Evolutionary conservation across 1,140 invertebrate genomes (phyloP), one percentile per base, ranked within the genome.

Genomic region (Parasteatoda tepidariorum): DNA sequence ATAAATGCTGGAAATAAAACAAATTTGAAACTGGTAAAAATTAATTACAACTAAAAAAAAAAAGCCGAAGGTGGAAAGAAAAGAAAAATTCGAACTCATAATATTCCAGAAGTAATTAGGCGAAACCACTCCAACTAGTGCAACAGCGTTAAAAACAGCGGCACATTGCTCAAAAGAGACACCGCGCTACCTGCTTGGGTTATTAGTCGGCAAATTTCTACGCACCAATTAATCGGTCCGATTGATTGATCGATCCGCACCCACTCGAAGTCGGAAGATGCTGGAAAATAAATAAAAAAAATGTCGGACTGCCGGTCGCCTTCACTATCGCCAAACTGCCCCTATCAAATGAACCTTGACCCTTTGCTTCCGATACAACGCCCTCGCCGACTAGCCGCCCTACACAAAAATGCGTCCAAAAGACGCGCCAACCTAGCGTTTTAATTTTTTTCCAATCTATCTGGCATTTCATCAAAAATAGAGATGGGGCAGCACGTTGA

Each of bases 241-340:
- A 68, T 22, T 68, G 33, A 68, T 24, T 22, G 24, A 68, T 68
- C 66, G 66, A 68, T 68, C 66, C 34, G 34, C 66, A 68, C 66
- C 66, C 66, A 24, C 66, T 68, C 66, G 15, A 48, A 41, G 28
- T 30, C 62, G 34, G 33, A 22, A 48, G 34, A 38, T 13, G 22
- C 26, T 38, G 38, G 28, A 71, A 55, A 13, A 26, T 30, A 61
- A 26, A 61, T n/a, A n/a, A n/a, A n/a, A n/a, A n/a, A n/a, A n/a
- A n/a, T n/a, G 71, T 24, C 71, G 71, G 71, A 61, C 71, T 57
- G 71, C 30, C 71, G 71, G 71, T 61, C 71, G 71, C 54, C 71
- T 7, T 22, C 30, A 34, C 30, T 61, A n/a, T n/a, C 34, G 33
- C 61, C 71, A 2, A 3, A 3, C 11, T 64, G 71, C 30, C 54